phyloP scores from a whole-genome alignment of 2,113 vertebrate species.

The Pedetes capensis region DNA sequence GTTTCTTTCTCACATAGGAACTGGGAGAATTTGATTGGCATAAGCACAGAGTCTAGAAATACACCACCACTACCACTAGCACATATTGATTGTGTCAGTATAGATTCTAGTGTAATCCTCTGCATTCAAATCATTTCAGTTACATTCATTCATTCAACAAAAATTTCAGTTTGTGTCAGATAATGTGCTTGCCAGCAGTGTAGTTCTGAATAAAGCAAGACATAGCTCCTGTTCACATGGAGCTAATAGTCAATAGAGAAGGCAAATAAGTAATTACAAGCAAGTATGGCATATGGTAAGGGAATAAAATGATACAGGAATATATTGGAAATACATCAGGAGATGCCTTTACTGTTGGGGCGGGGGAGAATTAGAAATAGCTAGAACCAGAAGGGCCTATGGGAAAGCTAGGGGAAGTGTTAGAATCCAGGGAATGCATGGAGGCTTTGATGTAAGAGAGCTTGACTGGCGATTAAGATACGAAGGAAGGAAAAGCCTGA shows the following conservation, averaged over 20 bases:
- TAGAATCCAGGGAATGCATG: background rate
- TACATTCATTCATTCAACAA: background rate
- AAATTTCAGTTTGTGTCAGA: background rate
- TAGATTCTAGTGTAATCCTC: background rate
- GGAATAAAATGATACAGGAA: background rate
- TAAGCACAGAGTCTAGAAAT: background rate
- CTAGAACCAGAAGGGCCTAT: background rate
- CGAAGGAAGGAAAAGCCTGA: background rate
- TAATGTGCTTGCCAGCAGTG: background rate
- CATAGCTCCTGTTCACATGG: background rate
- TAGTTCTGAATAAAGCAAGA: background rate
- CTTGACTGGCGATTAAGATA: too few relatives aligned
- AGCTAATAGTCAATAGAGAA: background rate
- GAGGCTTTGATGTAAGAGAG: background rate
- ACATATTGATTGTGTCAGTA: background rate
- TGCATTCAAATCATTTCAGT: background rate
- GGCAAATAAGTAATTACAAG: background rate
- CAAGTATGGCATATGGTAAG: background rate
- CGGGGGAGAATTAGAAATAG: background rate
- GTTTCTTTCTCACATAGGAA: background rate
- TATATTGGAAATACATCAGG: background rate
- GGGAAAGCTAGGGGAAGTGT: background rate
- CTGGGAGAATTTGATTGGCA: background rate
- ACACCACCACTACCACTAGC: background rate
- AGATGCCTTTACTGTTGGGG: background rate